Conservation (phyloP, 1,140 invertebrate genomes). For the Archegozetes longisetosus region DNA sequence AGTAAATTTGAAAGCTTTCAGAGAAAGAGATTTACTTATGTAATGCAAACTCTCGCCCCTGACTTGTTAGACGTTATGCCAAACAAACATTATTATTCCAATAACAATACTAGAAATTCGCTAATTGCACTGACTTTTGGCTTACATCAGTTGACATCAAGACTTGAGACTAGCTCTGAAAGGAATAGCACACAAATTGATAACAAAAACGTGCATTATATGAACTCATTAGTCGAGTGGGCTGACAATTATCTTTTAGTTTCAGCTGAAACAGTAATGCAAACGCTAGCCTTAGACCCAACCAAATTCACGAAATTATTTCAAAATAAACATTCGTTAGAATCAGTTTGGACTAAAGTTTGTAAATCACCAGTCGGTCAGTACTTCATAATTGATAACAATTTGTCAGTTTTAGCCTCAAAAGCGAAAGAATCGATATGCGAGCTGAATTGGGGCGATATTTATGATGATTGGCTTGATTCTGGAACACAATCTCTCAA, state of each 20-base stretch:
- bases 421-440: slow-evolving; percentile 13
- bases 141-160: slow-evolving; percentile 6
- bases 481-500: background rate
- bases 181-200: background rate
- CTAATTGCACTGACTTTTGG: slow-evolving; percentile 12
- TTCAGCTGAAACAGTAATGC: background rate
- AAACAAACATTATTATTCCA: background rate
- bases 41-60: background rate
- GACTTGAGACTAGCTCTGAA: background rate
- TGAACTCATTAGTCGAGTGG: slow-evolving; percentile 9
- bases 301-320: background rate
- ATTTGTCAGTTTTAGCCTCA: background rate
- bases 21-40: background rate
- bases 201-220: background rate
- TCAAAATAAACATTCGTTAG: background rate
- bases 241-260: slow-evolving; percentile 1
- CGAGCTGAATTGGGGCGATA: slow-evolving; percentile 5
- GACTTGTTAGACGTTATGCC: background rate
- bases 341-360: slow-evolving; percentile 7
- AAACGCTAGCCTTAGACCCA: slow-evolving; percentile 1
- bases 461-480: slow-evolving; percentile 11
- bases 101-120: slow-evolving; percentile 4
- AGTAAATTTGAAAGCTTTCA: slow-evolving; percentile 1
- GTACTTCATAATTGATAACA: slow-evolving; percentile 11
- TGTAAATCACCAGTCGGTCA: slow-evolving; percentile 10